Percentiles rank a stretch among this genome's conserved stretches.
These are phyloP conservation scores for Coturnix japonica DNA, from an alignment of 2,113 vertebrate species.

Conservation along the genomic window DNA sequence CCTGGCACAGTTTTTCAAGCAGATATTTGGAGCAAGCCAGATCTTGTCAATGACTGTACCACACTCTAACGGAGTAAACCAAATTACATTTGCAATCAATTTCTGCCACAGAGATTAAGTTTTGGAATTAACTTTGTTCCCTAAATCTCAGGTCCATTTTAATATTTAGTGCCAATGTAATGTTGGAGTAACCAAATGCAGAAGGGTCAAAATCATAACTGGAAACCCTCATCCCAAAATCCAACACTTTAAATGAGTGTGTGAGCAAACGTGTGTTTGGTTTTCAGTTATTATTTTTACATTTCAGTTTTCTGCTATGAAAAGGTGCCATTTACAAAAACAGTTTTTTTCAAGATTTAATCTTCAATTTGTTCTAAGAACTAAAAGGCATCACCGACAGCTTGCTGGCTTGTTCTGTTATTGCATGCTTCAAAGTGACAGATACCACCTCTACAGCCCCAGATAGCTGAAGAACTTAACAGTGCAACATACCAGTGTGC, in stretches of 20 bases:
- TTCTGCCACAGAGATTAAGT: neutral
- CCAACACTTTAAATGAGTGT: neutral
- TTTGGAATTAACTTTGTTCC: neutral
- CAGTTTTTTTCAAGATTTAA: neutral
- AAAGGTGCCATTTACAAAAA: neutral
- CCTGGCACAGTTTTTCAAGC: neutral
- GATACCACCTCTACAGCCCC: neutral
- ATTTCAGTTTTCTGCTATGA: neutral
- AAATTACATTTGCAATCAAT: neutral
- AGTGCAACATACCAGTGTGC: neutral
- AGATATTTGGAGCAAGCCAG: neutral
- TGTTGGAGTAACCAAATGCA: neutral
- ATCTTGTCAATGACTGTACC: neutral
- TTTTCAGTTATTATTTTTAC: neutral
- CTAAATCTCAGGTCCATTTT: neutral
- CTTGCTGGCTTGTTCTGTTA: neutral
- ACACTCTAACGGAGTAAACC: neutral
- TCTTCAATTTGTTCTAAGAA: neutral
- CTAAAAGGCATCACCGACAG: neutral
- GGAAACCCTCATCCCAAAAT: neutral
- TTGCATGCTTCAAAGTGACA: neutral
- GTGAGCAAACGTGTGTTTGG: accelerated
- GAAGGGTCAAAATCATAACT: neutral
- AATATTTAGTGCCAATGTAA: neutral
- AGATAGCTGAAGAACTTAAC: neutral